These are phyloP conservation scores for Nettapus auritus DNA, from an alignment of 2,113 vertebrate species.

Conservation along the genomic window DNA sequence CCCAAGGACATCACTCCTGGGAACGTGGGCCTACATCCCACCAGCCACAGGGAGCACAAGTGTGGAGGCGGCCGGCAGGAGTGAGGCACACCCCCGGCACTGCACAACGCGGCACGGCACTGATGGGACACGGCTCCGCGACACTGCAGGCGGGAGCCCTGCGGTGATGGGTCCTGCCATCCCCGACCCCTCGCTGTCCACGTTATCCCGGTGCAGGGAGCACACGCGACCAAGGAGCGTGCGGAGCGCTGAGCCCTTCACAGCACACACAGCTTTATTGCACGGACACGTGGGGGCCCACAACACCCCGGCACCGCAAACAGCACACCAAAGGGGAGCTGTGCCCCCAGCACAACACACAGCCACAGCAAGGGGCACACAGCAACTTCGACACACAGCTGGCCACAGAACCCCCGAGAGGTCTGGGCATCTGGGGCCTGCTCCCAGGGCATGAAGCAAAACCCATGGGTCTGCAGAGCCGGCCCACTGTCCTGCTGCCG, in stretches of 20 bases:
- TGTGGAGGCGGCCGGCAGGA: not conserved
- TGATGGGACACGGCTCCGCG: no score
- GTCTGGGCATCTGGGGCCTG: not conserved
- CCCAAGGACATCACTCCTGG: no score
- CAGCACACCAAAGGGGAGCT: conserved; percentile 13
- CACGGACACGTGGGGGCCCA: conserved; percentile 22
- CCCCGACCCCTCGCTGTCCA: not conserved
- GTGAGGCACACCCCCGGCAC: not conserved
- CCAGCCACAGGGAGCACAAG: not conserved
- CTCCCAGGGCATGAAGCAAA: not conserved
- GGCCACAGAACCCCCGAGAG: not conserved
- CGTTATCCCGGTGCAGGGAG: not conserved
- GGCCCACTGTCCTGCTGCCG: not conserved
- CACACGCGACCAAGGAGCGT: conserved; percentile 34
- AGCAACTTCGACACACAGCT: not conserved
- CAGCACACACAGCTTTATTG: conserved; percentile 69
- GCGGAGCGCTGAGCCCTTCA: conserved; percentile 47
- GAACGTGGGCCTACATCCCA: no score
- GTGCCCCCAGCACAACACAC: conserved; percentile 12
- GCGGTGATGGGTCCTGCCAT: not conserved
- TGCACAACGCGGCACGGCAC: not conserved
- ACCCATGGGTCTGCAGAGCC: not conserved
- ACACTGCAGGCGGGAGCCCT: no score
- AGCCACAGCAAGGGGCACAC: conserved; percentile 57
- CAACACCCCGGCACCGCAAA: conserved; percentile 48